Conservation (phyloP, 2,888 invertebrate species). For the Dysmachus trigonus region DNA sequence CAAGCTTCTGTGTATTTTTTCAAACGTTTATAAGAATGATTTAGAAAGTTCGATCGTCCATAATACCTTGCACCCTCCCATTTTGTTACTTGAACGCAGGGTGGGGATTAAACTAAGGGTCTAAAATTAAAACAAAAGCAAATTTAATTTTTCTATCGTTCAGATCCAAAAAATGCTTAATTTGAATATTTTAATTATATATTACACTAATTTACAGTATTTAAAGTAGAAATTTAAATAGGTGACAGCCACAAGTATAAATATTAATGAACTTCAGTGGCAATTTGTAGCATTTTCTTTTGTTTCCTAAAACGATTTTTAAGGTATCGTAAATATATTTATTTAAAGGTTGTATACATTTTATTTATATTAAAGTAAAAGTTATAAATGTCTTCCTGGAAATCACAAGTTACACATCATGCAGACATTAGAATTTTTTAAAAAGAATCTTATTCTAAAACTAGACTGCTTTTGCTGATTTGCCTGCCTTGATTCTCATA, state of each 20-base stretch:
- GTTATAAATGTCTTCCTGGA: background rate
- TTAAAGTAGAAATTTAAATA: too few relatives aligned
- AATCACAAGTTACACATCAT: background rate
- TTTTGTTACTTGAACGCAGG: background rate
- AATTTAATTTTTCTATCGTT: too few relatives aligned
- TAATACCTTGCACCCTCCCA: background rate
- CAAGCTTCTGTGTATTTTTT: background rate
- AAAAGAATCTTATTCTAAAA: background rate
- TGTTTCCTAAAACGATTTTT: too few relatives aligned
- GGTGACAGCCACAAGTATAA: too few relatives aligned
- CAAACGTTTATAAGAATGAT: background rate
- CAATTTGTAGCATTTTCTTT: too few relatives aligned
- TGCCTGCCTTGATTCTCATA: background rate
- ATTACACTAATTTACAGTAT: too few relatives aligned
- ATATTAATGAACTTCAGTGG: too few relatives aligned
- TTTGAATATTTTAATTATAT: too few relatives aligned
- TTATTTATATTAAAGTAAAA: background rate
- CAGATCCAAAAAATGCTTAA: too few relatives aligned
- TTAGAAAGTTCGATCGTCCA: background rate
- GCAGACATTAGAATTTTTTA: background rate
- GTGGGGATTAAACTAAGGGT: background rate
- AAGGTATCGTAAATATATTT: too few relatives aligned
- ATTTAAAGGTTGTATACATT: background rate
- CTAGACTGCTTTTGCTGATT: background rate
- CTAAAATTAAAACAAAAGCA: background rate